These are phyloP conservation scores for Geophilus truncorum DNA, from an alignment of 2,888 invertebrate genomes.

Conservation along the genomic window DNA sequence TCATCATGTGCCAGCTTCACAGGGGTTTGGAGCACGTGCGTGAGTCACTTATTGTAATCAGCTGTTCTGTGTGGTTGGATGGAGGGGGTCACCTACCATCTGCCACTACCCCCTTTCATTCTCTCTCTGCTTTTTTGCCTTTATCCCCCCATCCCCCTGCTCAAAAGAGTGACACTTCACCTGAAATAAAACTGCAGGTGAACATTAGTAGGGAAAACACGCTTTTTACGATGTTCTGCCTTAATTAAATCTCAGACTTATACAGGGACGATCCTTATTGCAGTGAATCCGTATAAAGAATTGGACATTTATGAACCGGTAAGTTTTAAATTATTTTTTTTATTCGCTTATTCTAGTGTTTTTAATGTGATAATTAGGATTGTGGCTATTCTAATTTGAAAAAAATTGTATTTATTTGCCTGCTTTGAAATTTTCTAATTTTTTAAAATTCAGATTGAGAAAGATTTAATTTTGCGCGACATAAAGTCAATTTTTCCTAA, in stretches of 20 bases:
- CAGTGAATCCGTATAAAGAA: conserved; percentile 91
- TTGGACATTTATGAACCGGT: conserved; percentile 82
- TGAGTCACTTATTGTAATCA: conserved; percentile 27
- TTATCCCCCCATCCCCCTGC: not conserved
- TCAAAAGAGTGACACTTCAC: not conserved
- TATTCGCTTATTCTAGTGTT: not conserved
- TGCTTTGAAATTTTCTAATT: no score
- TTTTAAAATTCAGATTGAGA: no score
- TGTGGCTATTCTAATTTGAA: no score
- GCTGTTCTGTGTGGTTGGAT: conserved; percentile 23
- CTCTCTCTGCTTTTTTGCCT: not conserved
- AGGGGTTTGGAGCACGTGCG: conserved; percentile 21
- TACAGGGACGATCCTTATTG: conserved; percentile 85
- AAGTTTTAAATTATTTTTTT: conserved; percentile 50
- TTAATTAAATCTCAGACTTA: conserved; percentile 63
- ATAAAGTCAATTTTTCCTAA: no score
- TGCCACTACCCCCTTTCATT: not conserved
- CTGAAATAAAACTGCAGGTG: conserved; percentile 23
- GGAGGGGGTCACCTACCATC: conserved; percentile 22
- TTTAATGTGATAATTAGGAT: no score
- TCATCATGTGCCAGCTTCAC: conserved; percentile 13
- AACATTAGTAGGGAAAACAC: not conserved
- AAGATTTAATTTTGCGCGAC: no score
- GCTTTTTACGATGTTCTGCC: not conserved
- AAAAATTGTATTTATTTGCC: no score